Evolutionary conservation across 2,113 vertebrate species (phyloP), one percentile per base, ranked within the genome.

Genomic region (Axis porcinus): DNA sequence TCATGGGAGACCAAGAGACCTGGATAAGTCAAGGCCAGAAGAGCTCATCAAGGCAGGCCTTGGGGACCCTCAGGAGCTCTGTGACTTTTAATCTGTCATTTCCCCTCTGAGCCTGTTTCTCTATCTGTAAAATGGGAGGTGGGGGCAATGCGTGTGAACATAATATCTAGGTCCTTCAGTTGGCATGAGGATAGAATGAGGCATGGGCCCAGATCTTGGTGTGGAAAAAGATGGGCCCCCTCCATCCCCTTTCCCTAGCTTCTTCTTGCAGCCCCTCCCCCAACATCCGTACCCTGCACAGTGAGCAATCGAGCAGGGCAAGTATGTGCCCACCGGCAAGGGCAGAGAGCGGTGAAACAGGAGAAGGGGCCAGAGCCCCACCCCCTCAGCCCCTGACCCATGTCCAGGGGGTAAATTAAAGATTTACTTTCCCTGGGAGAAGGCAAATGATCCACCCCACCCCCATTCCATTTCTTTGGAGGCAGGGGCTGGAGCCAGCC

Each of bases 401-500:
- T 92, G 92, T 50, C 43, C 86, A 62, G 7, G 40, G 40, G 28
- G 27, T 16, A 58, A 92, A 95, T 94, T 94, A 97, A 96, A 98
- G 89, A 94, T 98, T 98, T 96, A 97, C 95, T 79, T 94, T 93
- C 67, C 13, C 16, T 74, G 15, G 76, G 23, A 33, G 84, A 70
- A 85, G 14, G 70, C 86, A 78, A 89, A 86, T 89, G 82, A 67
- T 30, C 92, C 27, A 57, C 55, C 52, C 36, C 19, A 45, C 55
- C 52, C 54, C 54, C 36, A 47, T 43, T 15, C 76, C 76, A 43
- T n/a, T 86, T 55, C 84, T n/a, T 28, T 57, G 50, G 58, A 96
- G 78, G 55, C 70, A 76, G 30, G 45, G 43, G 58, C 82, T 81
- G 86, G 76, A 88, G 43, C 57, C 54, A 55, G 27, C 57, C 50